A percentile compares a stretch with the other conserved stretches of the same genome.
These are phyloP conservation scores for Virgularia gustaviana DNA, from an alignment of 92 coral and sea anemone species.

Conservation along the genomic window DNA sequence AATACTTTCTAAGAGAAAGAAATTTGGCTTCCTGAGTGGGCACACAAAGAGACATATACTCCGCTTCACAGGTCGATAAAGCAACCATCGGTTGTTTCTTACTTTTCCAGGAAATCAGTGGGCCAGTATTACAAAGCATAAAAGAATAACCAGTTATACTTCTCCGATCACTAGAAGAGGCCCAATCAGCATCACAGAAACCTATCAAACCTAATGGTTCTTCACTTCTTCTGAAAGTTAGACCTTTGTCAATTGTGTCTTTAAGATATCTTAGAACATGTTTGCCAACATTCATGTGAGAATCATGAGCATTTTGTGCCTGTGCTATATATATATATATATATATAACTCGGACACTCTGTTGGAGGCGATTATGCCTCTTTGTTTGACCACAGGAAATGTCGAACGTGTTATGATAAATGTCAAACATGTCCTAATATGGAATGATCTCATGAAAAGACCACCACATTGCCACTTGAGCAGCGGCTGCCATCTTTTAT, in stretches of 20 bases:
- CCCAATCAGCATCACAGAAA: constrained; percentile 47
- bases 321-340: no score
- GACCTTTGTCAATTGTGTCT: constrained; percentile 26
- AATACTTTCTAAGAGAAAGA: not conserved
- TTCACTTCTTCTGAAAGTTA: constrained; percentile 23
- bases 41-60: not conserved
- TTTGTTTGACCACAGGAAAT: no score
- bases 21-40: not conserved
- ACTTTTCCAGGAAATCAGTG: constrained; percentile 11
- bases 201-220: constrained; percentile 19
- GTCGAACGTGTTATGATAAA: no score
- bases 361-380: no score
- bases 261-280: constrained; percentile 46
- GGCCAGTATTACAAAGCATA: not conserved
- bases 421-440: no score
- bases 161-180: constrained; percentile 6
- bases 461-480: no score
- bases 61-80: constrained; percentile 7
- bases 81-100: constrained; percentile 3
- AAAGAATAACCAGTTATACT: constrained; percentile 5
- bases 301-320: no score
- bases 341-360: no score
- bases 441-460: no score
- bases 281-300: constrained; percentile 23
- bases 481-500: no score